phyloP scores from a whole-genome alignment of 2,113 vertebrate species.

The Suncus etruscus region DNA sequence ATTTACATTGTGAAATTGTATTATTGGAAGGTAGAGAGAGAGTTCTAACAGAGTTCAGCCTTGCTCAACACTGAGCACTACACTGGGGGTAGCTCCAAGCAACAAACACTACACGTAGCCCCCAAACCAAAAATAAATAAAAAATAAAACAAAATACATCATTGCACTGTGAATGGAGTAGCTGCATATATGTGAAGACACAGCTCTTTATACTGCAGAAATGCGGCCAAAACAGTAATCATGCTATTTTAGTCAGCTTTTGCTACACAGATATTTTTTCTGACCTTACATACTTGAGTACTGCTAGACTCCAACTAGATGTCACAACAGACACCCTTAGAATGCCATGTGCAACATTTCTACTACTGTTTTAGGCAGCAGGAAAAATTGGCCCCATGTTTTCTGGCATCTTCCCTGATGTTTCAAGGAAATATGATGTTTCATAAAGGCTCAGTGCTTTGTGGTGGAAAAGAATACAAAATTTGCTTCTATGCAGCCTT shows the following conservation, averaged over 20 bases:
- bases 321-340: background rate
- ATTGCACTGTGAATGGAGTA: slow-evolving; percentile 11
- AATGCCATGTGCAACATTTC: background rate
- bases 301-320: background rate
- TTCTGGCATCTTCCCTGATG: background rate
- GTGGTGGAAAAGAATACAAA: slow-evolving; percentile 9
- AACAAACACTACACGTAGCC: too few species aligned
- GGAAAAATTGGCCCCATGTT: background rate
- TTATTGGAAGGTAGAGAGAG: too few species aligned
- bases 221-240: background rate
- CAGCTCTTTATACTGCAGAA: background rate
- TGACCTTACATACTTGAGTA: background rate
- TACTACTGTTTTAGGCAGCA: background rate
- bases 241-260: background rate
- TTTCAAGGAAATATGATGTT: background rate
- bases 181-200: slow-evolving; percentile 23
- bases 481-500: slow-evolving; percentile 9
- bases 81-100: too few species aligned
- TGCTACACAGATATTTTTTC: slow-evolving; percentile 39
- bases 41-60: too few species aligned
- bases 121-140: too few species aligned
- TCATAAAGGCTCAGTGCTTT: background rate
- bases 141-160: too few species aligned
- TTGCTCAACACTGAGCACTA: too few species aligned
- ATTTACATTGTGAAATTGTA: too few species aligned